Conservation (phyloP, 2,113 vertebrate genomes). For the Rhagologus leucostigma region DNA sequence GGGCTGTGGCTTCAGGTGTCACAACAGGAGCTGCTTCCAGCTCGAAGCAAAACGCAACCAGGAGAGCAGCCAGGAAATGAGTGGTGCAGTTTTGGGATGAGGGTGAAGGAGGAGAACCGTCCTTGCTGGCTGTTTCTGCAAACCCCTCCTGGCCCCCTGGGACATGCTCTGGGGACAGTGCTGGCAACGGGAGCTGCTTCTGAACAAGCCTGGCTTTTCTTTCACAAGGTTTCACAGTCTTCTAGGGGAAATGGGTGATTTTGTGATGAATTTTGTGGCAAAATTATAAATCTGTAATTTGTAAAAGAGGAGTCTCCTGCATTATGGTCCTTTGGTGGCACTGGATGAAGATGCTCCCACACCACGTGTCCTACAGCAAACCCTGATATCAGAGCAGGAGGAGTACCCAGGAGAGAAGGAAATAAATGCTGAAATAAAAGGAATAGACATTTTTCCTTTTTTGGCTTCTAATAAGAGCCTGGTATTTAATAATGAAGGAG, state of each 20-base stretch:
- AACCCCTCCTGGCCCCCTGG: rapidly evolving
- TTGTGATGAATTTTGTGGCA: not conserved
- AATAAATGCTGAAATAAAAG: not conserved
- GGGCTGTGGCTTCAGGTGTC: not conserved
- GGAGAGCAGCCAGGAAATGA: not conserved
- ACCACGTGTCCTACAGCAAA: not conserved
- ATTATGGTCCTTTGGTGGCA: not conserved
- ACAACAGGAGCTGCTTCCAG: not conserved
- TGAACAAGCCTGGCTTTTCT: not conserved
- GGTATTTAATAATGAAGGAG: constrained; percentile 1
- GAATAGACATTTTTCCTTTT: not conserved
- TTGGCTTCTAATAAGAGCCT: not conserved
- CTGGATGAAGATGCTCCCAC: not conserved
- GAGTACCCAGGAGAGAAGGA: not conserved
- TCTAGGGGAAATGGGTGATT: not conserved
- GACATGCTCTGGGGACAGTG: rapidly evolving
- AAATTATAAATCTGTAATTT: not conserved
- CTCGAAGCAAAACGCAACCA: not conserved
- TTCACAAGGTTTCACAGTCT: not conserved
- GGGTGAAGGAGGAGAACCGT: rapidly evolving
- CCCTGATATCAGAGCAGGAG: not conserved
- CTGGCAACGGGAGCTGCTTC: not conserved
- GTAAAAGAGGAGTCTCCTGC: not conserved
- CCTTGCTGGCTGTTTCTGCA: not conserved
- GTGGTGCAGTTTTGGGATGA: not conserved